Evolutionary conservation across 2,797 vertebrate species (phyloP), one percentile per base, ranked within the genome.

Genomic region (Sebastes paucispinis): DNA sequence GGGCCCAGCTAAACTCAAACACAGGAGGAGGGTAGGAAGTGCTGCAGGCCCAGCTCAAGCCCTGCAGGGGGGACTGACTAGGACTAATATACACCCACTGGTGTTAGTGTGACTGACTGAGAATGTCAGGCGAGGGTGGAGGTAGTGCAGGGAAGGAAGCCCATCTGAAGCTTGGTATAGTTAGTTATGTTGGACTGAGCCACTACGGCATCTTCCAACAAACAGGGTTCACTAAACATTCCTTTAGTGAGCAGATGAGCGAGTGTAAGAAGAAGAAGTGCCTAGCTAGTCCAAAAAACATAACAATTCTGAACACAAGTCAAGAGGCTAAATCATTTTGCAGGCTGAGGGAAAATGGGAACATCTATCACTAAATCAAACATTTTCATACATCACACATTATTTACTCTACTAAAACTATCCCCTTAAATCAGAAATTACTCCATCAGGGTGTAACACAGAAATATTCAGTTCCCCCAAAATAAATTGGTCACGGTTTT

Each of bases 221-320:
- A 91, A 91, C 88, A 68, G 39, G 75, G 84, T 82, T 92, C 93
- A 92, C 92, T 92, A 93, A 93, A 92, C 92, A 94, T 94, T 89
- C 91, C 89, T 91, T 92, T 90, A 93, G 91, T 89, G 89, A 93
- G 87, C 89, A 90, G 92, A 93, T 90, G 90, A 92, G 91, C 88
- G 43, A 79, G 83, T 88, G 86, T 82, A 81, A 83, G 81, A 85
- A 81, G 81, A 86, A 87, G 50, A 85, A 89, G 75, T 77, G 83
- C 13, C 82, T 82, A 82, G 70, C 85, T 85, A 84, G 77, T 93
- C 85, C 85, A 43, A 74, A 74, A 63, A 88, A 79, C 75, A 87
- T 65, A 47, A 88, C 77, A 88, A 69, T 65, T 78, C 59, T 66
- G 9, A 22, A 83, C 69, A 69, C 69, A 86, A 77, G 69, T 84